phyloP scores from a whole-genome alignment of 2,888 invertebrate species.

The Drosophila barbarae region DNA sequence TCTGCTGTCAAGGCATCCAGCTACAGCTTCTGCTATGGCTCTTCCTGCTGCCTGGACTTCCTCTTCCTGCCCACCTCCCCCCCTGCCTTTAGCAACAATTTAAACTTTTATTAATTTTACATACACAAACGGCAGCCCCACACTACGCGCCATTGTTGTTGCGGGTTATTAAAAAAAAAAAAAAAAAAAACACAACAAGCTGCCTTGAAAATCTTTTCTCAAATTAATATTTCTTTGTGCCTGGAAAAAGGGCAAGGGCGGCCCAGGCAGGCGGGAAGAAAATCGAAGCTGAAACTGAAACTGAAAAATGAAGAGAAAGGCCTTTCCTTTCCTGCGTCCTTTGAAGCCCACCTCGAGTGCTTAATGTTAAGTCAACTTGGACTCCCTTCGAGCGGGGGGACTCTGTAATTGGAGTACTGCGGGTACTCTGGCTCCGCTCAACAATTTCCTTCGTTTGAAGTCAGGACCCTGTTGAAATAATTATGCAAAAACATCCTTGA shows the following conservation, averaged over 20 bases:
- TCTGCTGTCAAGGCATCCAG: conserved; percentile 37
- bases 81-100: conserved; percentile 62
- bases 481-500: conserved; percentile 2
- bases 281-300: conserved; percentile 29
- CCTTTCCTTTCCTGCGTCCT: conserved; percentile 11
- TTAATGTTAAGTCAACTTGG: conserved; percentile 18
- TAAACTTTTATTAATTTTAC: conserved; percentile 74
- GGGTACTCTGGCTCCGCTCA: background rate
- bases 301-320: conserved; percentile 39
- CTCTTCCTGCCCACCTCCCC: conserved; percentile 34
- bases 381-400: background rate
- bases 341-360: conserved; percentile 52
- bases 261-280: background rate
- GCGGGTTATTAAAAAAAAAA: conserved; percentile 63
- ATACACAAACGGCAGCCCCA: conserved; percentile 24
- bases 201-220: conserved; percentile 65
- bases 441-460: conserved; percentile 23
- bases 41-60: conserved; percentile 40
- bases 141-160: conserved; percentile 54
- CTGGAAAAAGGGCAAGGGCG: background rate
- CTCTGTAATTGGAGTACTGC: conserved; percentile 23
- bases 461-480: background rate
- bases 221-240: conserved; percentile 68
- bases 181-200: conserved; percentile 52
- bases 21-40: background rate